Base-by-base conservation (phyloP, 1,140 invertebrate species). In the Pseudomyrmex dendroicus region DNA sequence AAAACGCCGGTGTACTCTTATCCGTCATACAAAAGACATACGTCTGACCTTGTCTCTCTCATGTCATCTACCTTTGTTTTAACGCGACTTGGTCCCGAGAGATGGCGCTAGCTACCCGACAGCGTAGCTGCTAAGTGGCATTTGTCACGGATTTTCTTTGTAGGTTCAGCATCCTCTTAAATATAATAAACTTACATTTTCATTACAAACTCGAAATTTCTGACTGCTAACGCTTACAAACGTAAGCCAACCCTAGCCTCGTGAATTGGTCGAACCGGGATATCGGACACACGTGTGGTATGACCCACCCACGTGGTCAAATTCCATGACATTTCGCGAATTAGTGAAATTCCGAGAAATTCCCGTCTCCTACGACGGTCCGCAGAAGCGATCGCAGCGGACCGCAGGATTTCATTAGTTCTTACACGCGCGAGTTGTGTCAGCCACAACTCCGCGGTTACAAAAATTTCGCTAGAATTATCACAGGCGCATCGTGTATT, bases 341-440 rank as follows among this genome's bases (percentile, higher is more conserved):
- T 80, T 80, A 80, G 66, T 80, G 76, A 80, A 80, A 80, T 80
- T 80, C 76, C 76, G 76, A 80, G 76, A 80, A 80, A 80, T 80
- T 80, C 76, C 15, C 44, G 15, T 78, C 76, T 35, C 44, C 54
- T 3, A 56, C 1, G 54, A 7, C 52, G 2, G 74, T 48, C 61
- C 52, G 44, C 76, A 61, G n/a, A 70, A 3, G 67, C 67, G 67
- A 70, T 80, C 54, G 56, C 54, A 59, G 20, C 44, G 22, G 4
- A 80, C 76, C 76, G 54, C 66, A 72, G 66, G 76, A 70, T 80
- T 80, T 80, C 76, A 80, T 80, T 70, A 80, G 44, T 80, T 80
- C 76, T 80, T 80, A 80, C 46, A 70, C 66, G 72, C 22, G 66
- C 61, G 20, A 72, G 57, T n/a, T 70, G 66, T 50, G 66, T 72